A percentile compares a stretch with the other conserved stretches of the same genome.
These are phyloP conservation scores for Drosophila prosaltans DNA, from an alignment of 1,140 invertebrate genomes.

Conservation along the genomic window DNA sequence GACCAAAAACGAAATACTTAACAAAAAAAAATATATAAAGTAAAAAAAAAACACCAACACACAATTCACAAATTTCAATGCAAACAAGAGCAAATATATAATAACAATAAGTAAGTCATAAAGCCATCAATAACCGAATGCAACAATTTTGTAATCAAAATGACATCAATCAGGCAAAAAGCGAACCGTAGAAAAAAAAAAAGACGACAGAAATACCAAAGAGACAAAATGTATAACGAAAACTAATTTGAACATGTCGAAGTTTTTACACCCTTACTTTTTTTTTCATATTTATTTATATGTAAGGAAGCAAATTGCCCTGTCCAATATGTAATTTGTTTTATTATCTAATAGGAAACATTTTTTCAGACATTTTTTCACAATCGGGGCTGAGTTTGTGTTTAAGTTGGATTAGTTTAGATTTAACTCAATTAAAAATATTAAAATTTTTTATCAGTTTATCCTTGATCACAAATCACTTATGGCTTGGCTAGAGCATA, in stretches of 20 bases:
- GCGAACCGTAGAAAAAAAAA: not conserved
- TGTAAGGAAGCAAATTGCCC: not conserved
- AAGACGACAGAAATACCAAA: not conserved
- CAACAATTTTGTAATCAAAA: conserved; percentile 63
- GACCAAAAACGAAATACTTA: conserved; percentile 20
- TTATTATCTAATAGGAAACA: not conserved
- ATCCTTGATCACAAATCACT: too few relatives aligned
- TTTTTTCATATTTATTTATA: not conserved
- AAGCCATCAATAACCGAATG: conserved; percentile 53
- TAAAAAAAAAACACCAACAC: conserved; percentile 1
- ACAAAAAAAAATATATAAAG: too few relatives aligned
- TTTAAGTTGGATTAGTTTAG: too few relatives aligned
- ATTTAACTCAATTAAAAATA: too few relatives aligned
- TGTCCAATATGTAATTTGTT: not conserved
- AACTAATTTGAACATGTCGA: not conserved
- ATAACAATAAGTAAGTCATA: conserved; percentile 49
- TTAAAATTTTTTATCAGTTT: too few relatives aligned
- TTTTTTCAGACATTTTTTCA: too few relatives aligned
- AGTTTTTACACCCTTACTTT: conserved; percentile 7
- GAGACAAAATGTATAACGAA: not conserved
- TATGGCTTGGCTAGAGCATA: too few relatives aligned
- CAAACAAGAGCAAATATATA: conserved; percentile 52
- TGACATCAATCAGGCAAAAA: conserved; percentile 59
- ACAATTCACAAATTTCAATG: conserved; percentile 36
- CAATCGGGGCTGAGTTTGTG: too few relatives aligned